These are phyloP conservation scores for Centropyge bicolor DNA, from an alignment of 2,797 vertebrate species.

Conservation along the genomic window DNA sequence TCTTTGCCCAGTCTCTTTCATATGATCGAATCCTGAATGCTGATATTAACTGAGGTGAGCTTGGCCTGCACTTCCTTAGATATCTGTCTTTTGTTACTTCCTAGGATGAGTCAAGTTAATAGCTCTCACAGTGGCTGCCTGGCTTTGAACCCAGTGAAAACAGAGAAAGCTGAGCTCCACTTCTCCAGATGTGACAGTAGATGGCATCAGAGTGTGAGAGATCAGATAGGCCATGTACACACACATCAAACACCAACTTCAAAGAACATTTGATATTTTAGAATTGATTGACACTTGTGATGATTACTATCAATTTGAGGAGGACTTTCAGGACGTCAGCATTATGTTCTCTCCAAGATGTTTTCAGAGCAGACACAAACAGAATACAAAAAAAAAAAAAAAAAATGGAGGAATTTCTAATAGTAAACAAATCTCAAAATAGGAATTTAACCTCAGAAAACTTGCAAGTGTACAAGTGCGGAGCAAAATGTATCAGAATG, in stretches of 20 bases:
- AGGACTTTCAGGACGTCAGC: background rate
- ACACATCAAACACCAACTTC: background rate
- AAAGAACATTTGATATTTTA: background rate
- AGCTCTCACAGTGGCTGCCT: background rate
- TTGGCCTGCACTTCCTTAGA: too few species aligned
- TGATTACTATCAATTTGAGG: background rate
- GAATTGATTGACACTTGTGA: background rate
- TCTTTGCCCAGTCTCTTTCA: too few species aligned
- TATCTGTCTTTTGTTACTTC: too few species aligned
- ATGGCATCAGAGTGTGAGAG: constrained; percentile 67
- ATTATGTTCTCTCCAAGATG: background rate
- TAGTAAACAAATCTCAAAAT: background rate
- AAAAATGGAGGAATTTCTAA: background rate
- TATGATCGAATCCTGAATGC: too few species aligned
- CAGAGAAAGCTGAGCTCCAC: constrained; percentile 18
- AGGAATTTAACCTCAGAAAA: background rate
- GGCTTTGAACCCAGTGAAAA: background rate
- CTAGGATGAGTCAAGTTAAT: too few species aligned
- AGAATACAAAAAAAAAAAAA: background rate
- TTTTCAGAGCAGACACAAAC: background rate
- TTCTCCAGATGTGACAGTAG: constrained; percentile 62
- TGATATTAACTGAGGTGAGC: too few species aligned
- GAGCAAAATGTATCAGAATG: too few species aligned
- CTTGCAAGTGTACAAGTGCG: background rate
- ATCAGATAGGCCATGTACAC: background rate